phyloP scores from a whole-genome alignment of 2,113 vertebrate species.

The Sitta europaea region DNA sequence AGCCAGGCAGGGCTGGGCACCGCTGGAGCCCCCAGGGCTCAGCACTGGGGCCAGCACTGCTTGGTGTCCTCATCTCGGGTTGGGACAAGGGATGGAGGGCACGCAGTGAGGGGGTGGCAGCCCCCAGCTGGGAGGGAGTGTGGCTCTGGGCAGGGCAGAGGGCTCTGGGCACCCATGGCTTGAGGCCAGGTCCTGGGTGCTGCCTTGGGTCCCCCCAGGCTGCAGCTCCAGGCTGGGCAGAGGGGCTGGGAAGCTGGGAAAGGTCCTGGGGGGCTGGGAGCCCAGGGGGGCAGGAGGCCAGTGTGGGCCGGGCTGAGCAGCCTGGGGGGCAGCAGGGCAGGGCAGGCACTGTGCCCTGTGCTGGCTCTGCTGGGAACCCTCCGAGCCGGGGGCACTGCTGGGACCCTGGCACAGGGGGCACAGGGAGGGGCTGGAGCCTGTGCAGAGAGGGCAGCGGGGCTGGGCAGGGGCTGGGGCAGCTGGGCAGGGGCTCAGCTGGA shows the following conservation, averaged over 20 bases:
- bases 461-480: not conserved
- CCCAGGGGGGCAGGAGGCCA: not conserved
- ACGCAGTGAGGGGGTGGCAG: no score
- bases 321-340: not conserved
- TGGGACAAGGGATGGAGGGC: fast-evolving
- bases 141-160: not conserved
- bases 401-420: no score
- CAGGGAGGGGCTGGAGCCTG: not conserved
- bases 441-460: not conserved
- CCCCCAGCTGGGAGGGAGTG: not conserved
- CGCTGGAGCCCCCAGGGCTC: not conserved
- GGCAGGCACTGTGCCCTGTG: not conserved
- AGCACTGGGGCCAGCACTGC: not conserved
- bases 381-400: no score
- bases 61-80: fast-evolving
- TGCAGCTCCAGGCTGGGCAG: not conserved
- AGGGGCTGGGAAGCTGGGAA: not conserved
- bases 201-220: not conserved
- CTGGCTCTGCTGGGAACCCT: no score
- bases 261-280: not conserved
- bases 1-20: fast-evolving
- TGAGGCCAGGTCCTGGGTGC: no score
- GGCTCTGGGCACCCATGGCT: no score
- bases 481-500: not conserved
- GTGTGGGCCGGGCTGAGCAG: not conserved